Base-by-base conservation (phyloP, 2,797 vertebrate species). In the Trematomus bernacchii region DNA sequence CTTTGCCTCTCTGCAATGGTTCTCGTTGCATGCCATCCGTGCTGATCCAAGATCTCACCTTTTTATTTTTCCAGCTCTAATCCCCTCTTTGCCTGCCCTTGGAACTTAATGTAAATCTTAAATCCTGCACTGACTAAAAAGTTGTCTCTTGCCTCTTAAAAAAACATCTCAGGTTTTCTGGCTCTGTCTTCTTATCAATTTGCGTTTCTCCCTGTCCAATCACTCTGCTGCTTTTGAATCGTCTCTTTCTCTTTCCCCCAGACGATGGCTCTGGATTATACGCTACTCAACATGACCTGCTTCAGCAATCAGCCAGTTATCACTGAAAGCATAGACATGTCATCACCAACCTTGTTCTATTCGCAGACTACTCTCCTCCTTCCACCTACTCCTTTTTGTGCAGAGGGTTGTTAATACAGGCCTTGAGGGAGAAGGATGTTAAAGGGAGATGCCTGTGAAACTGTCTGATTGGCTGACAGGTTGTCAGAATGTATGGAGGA, bases 21-120 rank as follows among this genome's bases (percentile, higher is more conserved):
- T 82, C 71, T 77, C 66, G 53, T 77, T 71, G 27, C 55, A 3
- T 43, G 65, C 21, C 77, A 77, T 82, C 64, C 77, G 65, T 69
- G 64, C 40, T 27, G 54, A 60, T 66, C 43, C 19, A 10, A 71
- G 54, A 33, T 83, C 69, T 53, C 51, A 66, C 30, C 40, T 67
- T n/a, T 71, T 69, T 69, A 27, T 68, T 70, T 66, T 42, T 40
- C 12, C 21, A 33, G 18, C 48, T 73, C 48, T 3, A 58, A 18
- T 47, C 55, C 19, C 30, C 21, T 48, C 12, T 78, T 48, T 46
- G 21, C 30, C 40, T 67, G 69, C 43, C 77, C 79, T 83, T 89
- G 75, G 50, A 81, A 79, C 63, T 73, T 70, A 37, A 13, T 23
- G 53, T 48, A 37, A 66, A 54, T 42, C 54, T 27, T 0, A 58